These are phyloP conservation scores for Rynchops niger DNA, from an alignment of 2,113 vertebrate species.

Conservation along the genomic window DNA sequence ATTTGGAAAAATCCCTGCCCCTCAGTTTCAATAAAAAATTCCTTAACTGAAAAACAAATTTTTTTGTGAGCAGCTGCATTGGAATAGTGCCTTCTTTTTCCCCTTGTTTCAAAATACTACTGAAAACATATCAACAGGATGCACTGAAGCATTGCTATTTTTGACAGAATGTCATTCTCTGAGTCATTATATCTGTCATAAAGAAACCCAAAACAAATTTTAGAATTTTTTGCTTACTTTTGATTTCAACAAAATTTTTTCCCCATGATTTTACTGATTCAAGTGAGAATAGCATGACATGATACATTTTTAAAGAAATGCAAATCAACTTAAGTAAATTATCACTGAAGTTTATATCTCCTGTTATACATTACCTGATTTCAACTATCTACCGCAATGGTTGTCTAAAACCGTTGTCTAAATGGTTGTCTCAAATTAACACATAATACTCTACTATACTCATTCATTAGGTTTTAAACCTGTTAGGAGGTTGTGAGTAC, in stretches of 20 bases:
- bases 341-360: background rate
- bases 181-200: background rate
- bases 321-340: background rate
- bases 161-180: background rate
- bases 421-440: background rate
- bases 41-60: slow-evolving; percentile 31
- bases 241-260: background rate
- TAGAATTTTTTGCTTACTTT: background rate
- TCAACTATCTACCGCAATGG: background rate
- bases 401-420: background rate
- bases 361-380: background rate
- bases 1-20: background rate
- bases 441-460: background rate
- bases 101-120: slow-evolving; percentile 1
- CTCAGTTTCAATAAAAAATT: slow-evolving; percentile 20
- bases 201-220: background rate
- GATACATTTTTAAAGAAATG: background rate
- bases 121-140: background rate
- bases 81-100: slow-evolving; percentile 20
- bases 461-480: background rate
- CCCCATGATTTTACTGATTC: background rate
- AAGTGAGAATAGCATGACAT: background rate
- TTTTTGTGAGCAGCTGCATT: slow-evolving; percentile 34
- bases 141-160: background rate
- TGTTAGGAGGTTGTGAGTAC: background rate